Conservation (phyloP, 2,797 vertebrate species). For the Squalus acanthias region DNA sequence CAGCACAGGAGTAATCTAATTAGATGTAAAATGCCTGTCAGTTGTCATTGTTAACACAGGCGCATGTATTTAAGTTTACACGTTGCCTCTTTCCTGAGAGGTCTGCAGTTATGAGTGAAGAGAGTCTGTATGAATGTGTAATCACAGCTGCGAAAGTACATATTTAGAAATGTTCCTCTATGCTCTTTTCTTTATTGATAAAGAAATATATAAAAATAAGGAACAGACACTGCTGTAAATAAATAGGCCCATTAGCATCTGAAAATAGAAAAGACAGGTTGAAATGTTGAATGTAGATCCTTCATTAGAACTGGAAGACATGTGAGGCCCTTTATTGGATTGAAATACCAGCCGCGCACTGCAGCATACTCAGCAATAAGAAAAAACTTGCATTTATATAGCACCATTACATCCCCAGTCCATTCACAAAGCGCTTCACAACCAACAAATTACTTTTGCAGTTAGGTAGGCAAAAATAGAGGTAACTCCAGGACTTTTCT, state of each 20-base stretch:
- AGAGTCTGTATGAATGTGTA: constrained; percentile 44
- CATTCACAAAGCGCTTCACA: background rate
- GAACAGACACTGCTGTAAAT: background rate
- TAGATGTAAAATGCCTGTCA: constrained; percentile 46
- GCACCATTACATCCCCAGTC: background rate
- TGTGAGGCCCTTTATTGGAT: background rate
- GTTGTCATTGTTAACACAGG: constrained; percentile 50
- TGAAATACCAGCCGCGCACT: background rate
- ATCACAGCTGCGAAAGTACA: constrained; percentile 53
- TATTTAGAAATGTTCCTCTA: background rate
- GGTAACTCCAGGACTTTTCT: background rate
- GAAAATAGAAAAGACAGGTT: background rate
- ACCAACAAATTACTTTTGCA: background rate
- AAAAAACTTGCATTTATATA: background rate
- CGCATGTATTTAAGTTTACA: constrained; percentile 46
- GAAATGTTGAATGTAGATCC: background rate
- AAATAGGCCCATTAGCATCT: background rate
- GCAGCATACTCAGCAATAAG: background rate
- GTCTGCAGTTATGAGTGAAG: constrained; percentile 45
- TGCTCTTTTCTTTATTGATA: background rate
- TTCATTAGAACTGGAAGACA: background rate
- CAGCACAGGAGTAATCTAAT: constrained; percentile 49
- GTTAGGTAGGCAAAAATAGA: background rate
- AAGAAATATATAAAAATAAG: background rate
- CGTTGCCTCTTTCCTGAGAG: constrained; percentile 47